These are phyloP conservation scores for Cyrtodaria siliqua DNA, from an alignment of 2,888 invertebrate species.

Conservation along the genomic window DNA sequence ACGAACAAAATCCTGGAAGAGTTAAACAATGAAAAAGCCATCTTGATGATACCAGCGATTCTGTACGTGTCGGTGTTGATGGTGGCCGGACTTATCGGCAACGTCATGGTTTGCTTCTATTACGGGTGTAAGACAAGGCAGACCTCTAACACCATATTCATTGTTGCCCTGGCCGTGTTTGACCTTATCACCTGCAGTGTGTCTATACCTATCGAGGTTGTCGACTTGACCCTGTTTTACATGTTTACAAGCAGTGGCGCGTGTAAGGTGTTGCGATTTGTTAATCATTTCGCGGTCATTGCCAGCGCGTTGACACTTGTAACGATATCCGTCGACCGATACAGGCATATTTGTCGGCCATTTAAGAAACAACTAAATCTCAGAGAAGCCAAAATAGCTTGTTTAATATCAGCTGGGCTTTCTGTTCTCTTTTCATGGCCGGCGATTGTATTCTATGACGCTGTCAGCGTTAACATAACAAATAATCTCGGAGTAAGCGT, in stretches of 20 bases:
- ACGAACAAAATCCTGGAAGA: constrained; percentile 16
- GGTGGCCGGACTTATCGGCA: constrained; percentile 70
- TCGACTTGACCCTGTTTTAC: constrained; percentile 71
- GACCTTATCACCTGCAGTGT: constrained; percentile 70
- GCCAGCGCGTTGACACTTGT: constrained; percentile 66
- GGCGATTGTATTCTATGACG: constrained; percentile 64
- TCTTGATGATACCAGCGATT: constrained; percentile 68
- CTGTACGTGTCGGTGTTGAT: constrained; percentile 65
- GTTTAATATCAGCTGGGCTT: constrained; percentile 27
- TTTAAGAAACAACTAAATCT: constrained; percentile 67
- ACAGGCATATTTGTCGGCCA: constrained; percentile 73
- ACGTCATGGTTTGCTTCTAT: constrained; percentile 68
- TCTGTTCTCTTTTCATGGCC: constrained; percentile 68
- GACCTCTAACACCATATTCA: constrained; percentile 70
- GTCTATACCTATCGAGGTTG: constrained; percentile 74
- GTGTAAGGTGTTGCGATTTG: constrained; percentile 68
- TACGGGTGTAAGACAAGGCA: constrained; percentile 68
- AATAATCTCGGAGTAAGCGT: constrained; percentile 34
- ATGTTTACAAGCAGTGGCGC: constrained; percentile 64
- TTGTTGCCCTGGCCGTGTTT: constrained; percentile 69
- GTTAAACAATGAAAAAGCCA: constrained; percentile 64
- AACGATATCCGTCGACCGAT: constrained; percentile 73
- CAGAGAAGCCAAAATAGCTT: constrained; percentile 59
- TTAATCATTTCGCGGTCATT: constrained; percentile 65
- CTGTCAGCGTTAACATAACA: constrained; percentile 59